These are phyloP conservation scores for Drosophila hamatofila DNA, from an alignment of 2,888 invertebrate species.

Conservation along the genomic window DNA sequence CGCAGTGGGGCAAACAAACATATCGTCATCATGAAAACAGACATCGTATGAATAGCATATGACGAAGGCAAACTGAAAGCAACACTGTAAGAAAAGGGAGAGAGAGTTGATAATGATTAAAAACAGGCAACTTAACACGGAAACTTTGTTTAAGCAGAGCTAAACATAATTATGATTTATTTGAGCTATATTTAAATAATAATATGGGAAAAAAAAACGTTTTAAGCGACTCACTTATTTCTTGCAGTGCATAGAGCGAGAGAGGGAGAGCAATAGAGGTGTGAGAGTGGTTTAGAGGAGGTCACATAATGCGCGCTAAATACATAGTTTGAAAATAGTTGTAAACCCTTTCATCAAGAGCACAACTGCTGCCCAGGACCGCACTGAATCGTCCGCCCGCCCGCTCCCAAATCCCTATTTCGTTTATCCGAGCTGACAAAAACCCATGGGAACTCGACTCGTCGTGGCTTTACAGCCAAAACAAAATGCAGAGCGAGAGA, in stretches of 20 bases:
- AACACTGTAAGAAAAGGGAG: slow-evolving; percentile 18
- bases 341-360: slow-evolving; percentile 78
- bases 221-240: slow-evolving; percentile 3
- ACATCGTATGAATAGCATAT: slow-evolving; percentile 29
- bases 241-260: slow-evolving; percentile 25
- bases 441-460: slow-evolving; percentile 79
- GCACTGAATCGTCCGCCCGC: background rate
- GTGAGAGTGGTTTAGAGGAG: slow-evolving; percentile 22
- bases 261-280: background rate
- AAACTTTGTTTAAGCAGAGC: background rate
- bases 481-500: slow-evolving; percentile 8
- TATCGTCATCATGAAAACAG: slow-evolving; percentile 56
- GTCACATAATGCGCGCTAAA: slow-evolving; percentile 75
- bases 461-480: slow-evolving; percentile 63
- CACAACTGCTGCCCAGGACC: slow-evolving; percentile 51
- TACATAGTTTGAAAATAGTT: slow-evolving; percentile 81
- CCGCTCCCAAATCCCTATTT: slow-evolving; percentile 6
- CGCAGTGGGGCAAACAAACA: slow-evolving; percentile 49
- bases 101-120: background rate
- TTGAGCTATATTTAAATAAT: background rate
- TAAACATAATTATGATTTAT: background rate
- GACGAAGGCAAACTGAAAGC: slow-evolving; percentile 41
- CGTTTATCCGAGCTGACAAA: slow-evolving; percentile 63
- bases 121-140: background rate
- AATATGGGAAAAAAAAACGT: background rate